A percentile compares a stretch with the other conserved stretches of the same genome.
Conservation (phyloP, 1,140 invertebrate species). For the Leptinotarsa lineolata region DNA sequence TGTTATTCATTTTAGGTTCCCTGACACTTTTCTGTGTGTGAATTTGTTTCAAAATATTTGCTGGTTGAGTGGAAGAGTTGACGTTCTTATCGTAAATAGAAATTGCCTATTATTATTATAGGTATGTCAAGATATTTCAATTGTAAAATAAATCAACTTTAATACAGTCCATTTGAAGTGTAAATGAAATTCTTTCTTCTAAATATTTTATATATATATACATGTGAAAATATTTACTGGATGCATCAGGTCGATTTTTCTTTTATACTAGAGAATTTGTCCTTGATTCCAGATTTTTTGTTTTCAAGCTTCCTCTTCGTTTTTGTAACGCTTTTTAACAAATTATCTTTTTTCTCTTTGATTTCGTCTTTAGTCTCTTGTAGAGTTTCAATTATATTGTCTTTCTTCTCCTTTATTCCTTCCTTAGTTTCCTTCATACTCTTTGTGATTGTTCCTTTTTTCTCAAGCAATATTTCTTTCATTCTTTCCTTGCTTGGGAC, state of each 20-base stretch:
- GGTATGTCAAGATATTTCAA: no score
- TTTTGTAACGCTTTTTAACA: conserved; percentile 35
- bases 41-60: no score
- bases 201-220: neutral
- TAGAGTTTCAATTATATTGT: conserved; percentile 47
- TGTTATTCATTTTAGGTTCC: no score
- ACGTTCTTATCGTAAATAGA: no score
- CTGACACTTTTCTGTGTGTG: no score
- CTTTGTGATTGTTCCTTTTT: conserved; percentile 57
- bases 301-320: conserved; percentile 25
- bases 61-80: no score
- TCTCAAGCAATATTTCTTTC: conserved; percentile 65
- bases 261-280: conserved; percentile 4
- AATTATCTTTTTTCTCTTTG: conserved; percentile 39
- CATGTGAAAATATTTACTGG: neutral
- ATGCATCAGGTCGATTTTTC: neutral
- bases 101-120: no score
- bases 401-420: conserved; percentile 42
- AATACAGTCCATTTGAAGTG: neutral
- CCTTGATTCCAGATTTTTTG: conserved; percentile 9
- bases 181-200: neutral
- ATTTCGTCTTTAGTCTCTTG: conserved; percentile 43
- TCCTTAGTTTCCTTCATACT: conserved; percentile 42
- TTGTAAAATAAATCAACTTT: no score
- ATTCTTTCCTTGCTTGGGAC: conserved; percentile 65